Evolutionary conservation across 2,888 invertebrate genomes (phyloP).

Genomic region (Drosophila multiciliata): DNA sequence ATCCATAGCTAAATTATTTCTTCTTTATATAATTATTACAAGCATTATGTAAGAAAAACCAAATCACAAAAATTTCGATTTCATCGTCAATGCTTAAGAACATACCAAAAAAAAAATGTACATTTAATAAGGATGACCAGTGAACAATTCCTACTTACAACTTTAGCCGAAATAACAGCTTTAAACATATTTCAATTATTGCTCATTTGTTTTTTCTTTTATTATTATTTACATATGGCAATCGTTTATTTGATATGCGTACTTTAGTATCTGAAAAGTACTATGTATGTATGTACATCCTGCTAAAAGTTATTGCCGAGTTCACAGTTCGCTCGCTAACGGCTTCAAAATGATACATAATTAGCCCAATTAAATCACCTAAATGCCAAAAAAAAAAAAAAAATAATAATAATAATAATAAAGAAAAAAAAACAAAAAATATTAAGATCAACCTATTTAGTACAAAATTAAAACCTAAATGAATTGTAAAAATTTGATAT

Average conservation of each 20-base stretch:
- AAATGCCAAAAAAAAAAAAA: slow-evolving; percentile 26
- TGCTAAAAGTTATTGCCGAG: slow-evolving; percentile 23
- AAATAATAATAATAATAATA: neutral
- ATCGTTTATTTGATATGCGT: slow-evolving; percentile 1
- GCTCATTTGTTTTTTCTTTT: neutral
- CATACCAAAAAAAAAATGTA: slow-evolving; percentile 1
- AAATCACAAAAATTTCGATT: neutral
- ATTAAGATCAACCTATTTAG: slow-evolving; percentile 43
- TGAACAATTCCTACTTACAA: slow-evolving; percentile 4
- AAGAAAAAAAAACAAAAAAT: neutral
- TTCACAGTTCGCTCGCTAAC: slow-evolving; percentile 44
- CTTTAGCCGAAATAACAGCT: neutral
- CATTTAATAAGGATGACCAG: slow-evolving; percentile 9
- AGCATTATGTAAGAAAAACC: neutral
- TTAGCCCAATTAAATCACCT: slow-evolving; percentile 31
- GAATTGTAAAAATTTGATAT: slow-evolving; percentile 34
- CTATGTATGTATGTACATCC: slow-evolving; percentile 22
- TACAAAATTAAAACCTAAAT: slow-evolving; percentile 41
- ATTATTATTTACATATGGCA: neutral
- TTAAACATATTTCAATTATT: slow-evolving; percentile 4
- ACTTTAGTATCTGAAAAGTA: slow-evolving; percentile 5
- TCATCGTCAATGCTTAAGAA: slow-evolving; percentile 8
- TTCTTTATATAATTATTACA: slow-evolving; percentile 5
- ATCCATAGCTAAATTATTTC: slow-evolving; percentile 36
- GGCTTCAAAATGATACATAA: slow-evolving; percentile 29